Conservation (phyloP, 37 sponge, comb jelly and placozoan genomes). For the Crambe crambe region DNA sequence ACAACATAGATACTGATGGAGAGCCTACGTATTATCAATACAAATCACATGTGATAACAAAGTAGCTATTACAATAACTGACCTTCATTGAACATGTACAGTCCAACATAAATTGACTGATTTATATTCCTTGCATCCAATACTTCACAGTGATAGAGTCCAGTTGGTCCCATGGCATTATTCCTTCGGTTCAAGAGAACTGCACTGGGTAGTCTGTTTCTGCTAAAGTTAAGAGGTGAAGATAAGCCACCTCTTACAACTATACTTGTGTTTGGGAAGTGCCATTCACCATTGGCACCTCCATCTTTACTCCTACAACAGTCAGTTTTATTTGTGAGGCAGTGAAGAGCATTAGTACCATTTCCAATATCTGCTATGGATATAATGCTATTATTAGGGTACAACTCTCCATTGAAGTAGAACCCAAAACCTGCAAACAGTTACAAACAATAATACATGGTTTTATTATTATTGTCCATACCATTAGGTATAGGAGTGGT, state of each 20-base stretch:
- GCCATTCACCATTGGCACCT: not conserved
- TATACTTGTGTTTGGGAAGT: not conserved
- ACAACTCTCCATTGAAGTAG: not conserved
- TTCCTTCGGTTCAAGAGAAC: not conserved
- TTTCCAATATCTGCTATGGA: slow-evolving; percentile 7
- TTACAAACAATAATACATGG: not conserved
- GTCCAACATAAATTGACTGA: slow-evolving; percentile 25
- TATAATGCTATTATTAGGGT: slow-evolving; percentile 27
- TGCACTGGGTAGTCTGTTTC: not conserved
- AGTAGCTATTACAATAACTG: not conserved
- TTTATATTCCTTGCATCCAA: not conserved
- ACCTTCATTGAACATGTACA: not conserved
- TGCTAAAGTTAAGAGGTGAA: not conserved
- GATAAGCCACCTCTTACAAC: not conserved
- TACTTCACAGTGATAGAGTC: slow-evolving; percentile 23
- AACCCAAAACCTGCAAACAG: not conserved
- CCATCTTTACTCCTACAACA: slow-evolving; percentile 5
- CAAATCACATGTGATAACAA: not conserved
- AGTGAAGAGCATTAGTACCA: slow-evolving; percentile 1
- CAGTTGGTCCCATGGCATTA: not conserved
- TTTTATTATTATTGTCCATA: too few relatives aligned
- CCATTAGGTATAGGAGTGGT: not conserved
- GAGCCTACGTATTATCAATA: not conserved
- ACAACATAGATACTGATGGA: not conserved
- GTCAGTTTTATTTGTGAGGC: not conserved